Evolutionary conservation across 1,140 invertebrate genomes (phyloP).

Genomic region (Lamellibrachia luymesi): DNA sequence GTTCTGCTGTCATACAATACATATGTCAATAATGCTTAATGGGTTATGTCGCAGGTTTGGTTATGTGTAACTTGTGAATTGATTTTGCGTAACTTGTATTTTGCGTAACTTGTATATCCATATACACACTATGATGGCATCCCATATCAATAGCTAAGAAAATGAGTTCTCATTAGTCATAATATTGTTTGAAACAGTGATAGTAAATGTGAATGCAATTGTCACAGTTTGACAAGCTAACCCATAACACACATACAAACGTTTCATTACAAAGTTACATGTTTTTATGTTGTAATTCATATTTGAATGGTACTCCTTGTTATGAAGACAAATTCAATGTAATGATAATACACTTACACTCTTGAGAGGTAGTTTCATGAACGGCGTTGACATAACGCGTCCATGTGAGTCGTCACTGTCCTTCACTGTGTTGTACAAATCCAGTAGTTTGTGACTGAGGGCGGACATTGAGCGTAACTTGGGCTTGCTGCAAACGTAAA

Average conservation of each 20-base stretch:
- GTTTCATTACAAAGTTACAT: constrained; percentile 47
- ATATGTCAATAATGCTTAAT: not conserved
- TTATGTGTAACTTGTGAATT: not conserved
- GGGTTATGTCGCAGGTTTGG: not conserved
- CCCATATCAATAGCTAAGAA: no score
- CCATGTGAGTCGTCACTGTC: constrained; percentile 67
- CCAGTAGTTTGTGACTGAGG: constrained; percentile 72
- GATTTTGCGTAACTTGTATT: no score
- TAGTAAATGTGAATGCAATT: no score
- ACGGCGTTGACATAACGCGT: constrained; percentile 59
- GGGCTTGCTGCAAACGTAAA: constrained; percentile 27
- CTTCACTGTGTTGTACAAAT: constrained; percentile 84
- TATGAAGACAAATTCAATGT: not conserved
- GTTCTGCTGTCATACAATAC: constrained; percentile 55
- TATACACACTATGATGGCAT: no score
- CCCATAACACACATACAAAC: not conserved
- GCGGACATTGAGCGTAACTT: constrained; percentile 39
- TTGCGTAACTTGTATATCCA: no score
- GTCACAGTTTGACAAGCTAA: not conserved
- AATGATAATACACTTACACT: constrained; percentile 3
- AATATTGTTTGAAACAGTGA: no score
- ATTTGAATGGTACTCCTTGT: no score
- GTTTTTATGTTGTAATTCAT: not conserved
- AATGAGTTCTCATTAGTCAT: not conserved
- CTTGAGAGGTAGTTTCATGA: constrained; percentile 68